phyloP scores from a whole-genome alignment of 2,113 vertebrate species.

The Trogon surrucura region DNA sequence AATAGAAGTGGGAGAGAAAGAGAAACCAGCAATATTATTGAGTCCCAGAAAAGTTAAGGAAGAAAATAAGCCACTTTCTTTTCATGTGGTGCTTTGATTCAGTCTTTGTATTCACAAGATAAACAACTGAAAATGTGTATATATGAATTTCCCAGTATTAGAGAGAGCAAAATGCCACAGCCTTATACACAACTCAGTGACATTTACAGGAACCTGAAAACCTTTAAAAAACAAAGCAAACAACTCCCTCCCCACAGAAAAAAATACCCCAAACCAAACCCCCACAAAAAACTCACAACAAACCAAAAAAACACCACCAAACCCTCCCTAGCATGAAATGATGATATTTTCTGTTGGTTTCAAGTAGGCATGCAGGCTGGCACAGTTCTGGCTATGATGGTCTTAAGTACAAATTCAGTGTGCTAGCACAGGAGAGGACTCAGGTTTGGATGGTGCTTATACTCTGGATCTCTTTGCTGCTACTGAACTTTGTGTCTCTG shows the following conservation, averaged over 20 bases:
- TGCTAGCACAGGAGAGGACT: neutral
- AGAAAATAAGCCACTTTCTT: neutral
- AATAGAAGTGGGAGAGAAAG: conserved; percentile 67
- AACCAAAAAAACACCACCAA: neutral
- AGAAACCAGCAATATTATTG: conserved; percentile 20
- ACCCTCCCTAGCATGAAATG: neutral
- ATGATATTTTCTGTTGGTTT: neutral
- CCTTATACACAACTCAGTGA: neutral
- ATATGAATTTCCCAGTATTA: conserved; percentile 43
- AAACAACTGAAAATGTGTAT: neutral
- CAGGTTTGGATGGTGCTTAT: neutral
- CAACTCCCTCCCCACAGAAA: neutral
- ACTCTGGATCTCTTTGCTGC: neutral
- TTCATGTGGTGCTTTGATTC: neutral
- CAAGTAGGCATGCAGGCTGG: neutral
- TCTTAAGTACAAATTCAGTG: neutral
- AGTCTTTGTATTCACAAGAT: conserved; percentile 23
- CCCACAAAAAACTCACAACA: too few relatives aligned
- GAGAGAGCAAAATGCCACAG: conserved; percentile 41
- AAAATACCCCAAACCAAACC: neutral
- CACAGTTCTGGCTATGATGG: neutral
- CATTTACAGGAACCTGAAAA: conserved; percentile 14
- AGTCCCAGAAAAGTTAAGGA: conserved; percentile 27
- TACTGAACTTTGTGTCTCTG: neutral
- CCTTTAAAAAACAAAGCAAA: neutral